Percentiles rank a stretch among this genome's conserved stretches.
phyloP scores from a whole-genome alignment of 2,888 invertebrate genomes.

The Tanytarsus gracilentus region DNA sequence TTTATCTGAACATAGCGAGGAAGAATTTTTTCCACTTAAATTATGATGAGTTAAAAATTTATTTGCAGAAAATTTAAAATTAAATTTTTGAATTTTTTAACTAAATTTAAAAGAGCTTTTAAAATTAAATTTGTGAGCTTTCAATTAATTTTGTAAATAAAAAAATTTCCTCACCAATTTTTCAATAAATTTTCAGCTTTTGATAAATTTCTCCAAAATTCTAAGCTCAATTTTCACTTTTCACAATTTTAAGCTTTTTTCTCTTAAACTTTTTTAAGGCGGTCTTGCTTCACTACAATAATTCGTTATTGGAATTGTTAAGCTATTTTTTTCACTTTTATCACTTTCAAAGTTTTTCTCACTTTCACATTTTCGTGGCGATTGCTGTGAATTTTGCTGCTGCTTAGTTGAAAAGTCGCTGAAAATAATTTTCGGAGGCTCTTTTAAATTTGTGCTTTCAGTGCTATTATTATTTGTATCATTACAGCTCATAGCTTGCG shows the following conservation, averaged over 20 bases:
- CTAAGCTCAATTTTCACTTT: too few species aligned
- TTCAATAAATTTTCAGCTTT: too few species aligned
- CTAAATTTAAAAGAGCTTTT: too few species aligned
- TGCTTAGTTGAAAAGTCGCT: conserved; percentile 22
- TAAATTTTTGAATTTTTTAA: too few species aligned
- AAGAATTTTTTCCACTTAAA: too few species aligned
- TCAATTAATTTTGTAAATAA: too few species aligned
- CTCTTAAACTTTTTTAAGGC: conserved; percentile 14
- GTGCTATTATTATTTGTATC: conserved; percentile 21
- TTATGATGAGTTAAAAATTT: too few species aligned
- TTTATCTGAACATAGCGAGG: too few species aligned
- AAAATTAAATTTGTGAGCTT: too few species aligned
- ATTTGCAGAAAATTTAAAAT: too few species aligned
- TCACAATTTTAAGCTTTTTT: conserved; percentile 32
- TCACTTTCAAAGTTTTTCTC: conserved; percentile 11
- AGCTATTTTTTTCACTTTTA: conserved; percentile 12
- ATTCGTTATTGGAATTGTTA: conserved; percentile 24
- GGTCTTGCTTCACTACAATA: conserved; percentile 29
- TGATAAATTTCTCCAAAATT: too few species aligned
- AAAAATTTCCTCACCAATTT: too few species aligned
- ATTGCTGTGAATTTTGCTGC: conserved; percentile 4
- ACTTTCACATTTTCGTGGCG: background rate
- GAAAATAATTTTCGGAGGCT: conserved; percentile 26
- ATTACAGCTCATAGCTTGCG: conserved; percentile 26
- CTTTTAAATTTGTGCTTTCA: conserved; percentile 22